phyloP scores from a whole-genome alignment of 1,140 invertebrate genomes.

The Bombus pyrosoma region DNA sequence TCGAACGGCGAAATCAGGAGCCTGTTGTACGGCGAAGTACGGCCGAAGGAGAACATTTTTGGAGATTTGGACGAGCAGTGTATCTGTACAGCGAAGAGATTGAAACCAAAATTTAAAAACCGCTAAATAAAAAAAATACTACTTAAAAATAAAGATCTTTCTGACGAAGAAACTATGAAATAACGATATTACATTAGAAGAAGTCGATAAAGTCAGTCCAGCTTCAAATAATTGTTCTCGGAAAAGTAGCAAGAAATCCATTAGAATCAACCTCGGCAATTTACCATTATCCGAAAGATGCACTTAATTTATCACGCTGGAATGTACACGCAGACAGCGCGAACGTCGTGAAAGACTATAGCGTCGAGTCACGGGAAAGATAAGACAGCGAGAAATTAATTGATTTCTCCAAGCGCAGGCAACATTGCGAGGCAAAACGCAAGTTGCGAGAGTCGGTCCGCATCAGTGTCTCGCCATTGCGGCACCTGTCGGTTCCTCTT shows the following conservation, averaged over 20 bases:
- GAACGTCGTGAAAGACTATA: too few species aligned
- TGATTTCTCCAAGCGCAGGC: not conserved
- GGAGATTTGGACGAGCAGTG: not conserved
- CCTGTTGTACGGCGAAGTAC: constrained; percentile 1
- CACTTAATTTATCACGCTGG: not conserved
- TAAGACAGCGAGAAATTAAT: constrained; percentile 34
- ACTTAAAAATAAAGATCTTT: not conserved
- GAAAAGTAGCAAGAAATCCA: not conserved
- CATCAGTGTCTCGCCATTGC: constrained; percentile 50
- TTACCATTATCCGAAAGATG: not conserved
- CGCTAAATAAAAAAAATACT: too few species aligned
- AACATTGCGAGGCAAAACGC: constrained; percentile 7
- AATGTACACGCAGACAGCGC: not conserved
- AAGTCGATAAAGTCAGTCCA: not conserved
- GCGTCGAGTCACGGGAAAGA: not conserved
- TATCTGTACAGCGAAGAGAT: not conserved
- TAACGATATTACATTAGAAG: not conserved
- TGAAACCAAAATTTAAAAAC: accelerated
- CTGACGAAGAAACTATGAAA: not conserved
- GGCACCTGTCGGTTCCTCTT: constrained; percentile 39
- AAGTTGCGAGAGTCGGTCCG: constrained; percentile 5
- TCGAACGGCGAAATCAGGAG: constrained; percentile 14
- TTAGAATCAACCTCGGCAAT: not conserved
- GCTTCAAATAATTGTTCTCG: not conserved
- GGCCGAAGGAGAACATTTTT: not conserved